A percentile compares a stretch with the other conserved stretches of the same genome.
Evolutionary conservation across 1,140 invertebrate species (phyloP).

Genomic region (Drosophila saltans): DNA sequence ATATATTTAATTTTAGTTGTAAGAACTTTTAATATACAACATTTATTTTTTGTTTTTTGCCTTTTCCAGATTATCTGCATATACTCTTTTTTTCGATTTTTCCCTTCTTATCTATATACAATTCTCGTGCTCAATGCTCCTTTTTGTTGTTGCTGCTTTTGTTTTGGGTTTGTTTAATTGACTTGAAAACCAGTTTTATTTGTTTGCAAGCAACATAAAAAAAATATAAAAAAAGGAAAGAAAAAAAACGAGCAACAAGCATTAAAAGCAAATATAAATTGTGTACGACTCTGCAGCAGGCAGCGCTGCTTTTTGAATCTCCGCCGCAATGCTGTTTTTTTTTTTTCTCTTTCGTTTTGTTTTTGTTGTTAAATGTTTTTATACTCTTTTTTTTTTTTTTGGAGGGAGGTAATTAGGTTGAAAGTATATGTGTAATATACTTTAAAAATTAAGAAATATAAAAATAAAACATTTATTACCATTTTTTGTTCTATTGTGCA

Average conservation of each 20-base stretch:
- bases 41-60: background rate
- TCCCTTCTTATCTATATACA: constrained; percentile 21
- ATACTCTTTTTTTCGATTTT: constrained; percentile 34
- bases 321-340: constrained; percentile 26
- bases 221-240: constrained; percentile 24
- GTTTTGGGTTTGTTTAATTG: constrained; percentile 70
- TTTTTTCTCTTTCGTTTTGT: background rate
- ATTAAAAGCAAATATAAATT: constrained; percentile 78
- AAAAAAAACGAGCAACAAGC: constrained; percentile 58
- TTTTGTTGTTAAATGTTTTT: constrained; percentile 5
- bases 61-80: constrained; percentile 11
- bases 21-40: background rate
- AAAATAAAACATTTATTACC: too few species aligned
- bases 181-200: constrained; percentile 77
- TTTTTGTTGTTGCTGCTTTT: constrained; percentile 31
- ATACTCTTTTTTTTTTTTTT: constrained; percentile 1
- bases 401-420: too few species aligned
- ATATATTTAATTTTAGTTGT: background rate
- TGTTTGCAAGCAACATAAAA: constrained; percentile 62
- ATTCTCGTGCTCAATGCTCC: constrained; percentile 36
- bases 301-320: constrained; percentile 29
- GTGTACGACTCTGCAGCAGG: constrained; percentile 47
- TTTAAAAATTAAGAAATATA: too few species aligned
- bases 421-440: too few species aligned
- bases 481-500: too few species aligned